Percentiles rank a stretch among this genome's conserved stretches.
Conservation (phyloP, 1,140 invertebrate genomes). For the Apis laboriosa region DNA sequence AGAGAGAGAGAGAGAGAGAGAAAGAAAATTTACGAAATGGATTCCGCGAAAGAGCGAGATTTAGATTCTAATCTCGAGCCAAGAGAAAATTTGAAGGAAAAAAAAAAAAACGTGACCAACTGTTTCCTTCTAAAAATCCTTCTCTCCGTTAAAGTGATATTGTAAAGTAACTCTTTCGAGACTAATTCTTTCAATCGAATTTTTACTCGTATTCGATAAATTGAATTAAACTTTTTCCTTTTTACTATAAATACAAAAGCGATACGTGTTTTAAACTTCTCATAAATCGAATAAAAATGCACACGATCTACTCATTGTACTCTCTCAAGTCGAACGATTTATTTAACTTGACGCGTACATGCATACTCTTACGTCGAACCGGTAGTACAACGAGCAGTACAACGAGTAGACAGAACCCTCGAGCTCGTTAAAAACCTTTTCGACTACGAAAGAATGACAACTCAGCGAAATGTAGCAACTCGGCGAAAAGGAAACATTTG, state of each 20-base stretch:
- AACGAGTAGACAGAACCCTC: background rate
- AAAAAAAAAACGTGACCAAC: background rate
- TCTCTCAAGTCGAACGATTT: background rate
- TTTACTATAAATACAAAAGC: no score
- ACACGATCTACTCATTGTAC: no score
- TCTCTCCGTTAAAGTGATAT: background rate
- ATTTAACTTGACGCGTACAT: background rate
- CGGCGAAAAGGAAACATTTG: constrained; percentile 2
- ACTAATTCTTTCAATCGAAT: background rate
- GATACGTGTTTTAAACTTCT: no score
- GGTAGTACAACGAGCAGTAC: background rate
- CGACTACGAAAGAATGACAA: background rate
- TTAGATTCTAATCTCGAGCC: background rate
- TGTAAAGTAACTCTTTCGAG: background rate
- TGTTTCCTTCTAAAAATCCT: background rate
- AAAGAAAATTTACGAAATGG: constrained; percentile 40
- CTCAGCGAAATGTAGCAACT: background rate
- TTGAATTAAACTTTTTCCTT: background rate
- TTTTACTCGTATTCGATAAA: background rate
- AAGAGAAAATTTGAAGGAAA: background rate
- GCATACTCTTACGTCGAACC: background rate
- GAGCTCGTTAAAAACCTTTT: background rate
- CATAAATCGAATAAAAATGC: no score
- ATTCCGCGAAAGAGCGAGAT: background rate
- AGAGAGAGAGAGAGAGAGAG: constrained; percentile 4